Evolutionary conservation across 2,888 invertebrate species (phyloP).

Genomic region (Ornithoptera alexandrae): DNA sequence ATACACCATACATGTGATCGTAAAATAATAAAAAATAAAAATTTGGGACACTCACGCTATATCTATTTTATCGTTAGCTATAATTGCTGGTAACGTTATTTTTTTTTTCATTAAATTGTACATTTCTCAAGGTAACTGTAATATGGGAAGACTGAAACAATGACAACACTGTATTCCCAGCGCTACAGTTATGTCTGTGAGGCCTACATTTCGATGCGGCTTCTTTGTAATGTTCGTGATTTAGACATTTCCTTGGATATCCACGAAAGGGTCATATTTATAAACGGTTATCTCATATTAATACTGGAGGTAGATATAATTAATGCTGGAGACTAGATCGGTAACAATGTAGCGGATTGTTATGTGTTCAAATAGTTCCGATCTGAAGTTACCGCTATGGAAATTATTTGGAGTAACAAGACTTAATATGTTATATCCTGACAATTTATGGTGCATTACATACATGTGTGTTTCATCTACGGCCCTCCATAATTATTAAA

Average conservation of each 20-base stretch:
- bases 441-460: no score
- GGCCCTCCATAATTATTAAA: no score
- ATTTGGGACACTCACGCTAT: conserved; percentile 15
- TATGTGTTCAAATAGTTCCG: no score
- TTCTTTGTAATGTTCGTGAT: conserved; percentile 10
- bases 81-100: conserved; percentile 5
- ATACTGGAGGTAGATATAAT: no score
- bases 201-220: conserved; percentile 13
- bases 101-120: conserved; percentile 16
- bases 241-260: conserved; percentile 11
- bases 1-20: no score
- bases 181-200: conserved; percentile 12
- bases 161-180: conserved; percentile 17
- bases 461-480: no score
- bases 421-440: no score
- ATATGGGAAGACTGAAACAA: conserved; percentile 27
- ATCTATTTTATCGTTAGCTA: conserved; percentile 4
- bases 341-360: no score
- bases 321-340: no score
- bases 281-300: no score
- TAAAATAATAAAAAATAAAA: not conserved
- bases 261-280: not conserved
- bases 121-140: conserved; percentile 20
- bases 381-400: no score
- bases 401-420: no score